Evolutionary conservation across 2,113 vertebrate genomes (phyloP).

Genomic region (Limnothrissa miodon): DNA sequence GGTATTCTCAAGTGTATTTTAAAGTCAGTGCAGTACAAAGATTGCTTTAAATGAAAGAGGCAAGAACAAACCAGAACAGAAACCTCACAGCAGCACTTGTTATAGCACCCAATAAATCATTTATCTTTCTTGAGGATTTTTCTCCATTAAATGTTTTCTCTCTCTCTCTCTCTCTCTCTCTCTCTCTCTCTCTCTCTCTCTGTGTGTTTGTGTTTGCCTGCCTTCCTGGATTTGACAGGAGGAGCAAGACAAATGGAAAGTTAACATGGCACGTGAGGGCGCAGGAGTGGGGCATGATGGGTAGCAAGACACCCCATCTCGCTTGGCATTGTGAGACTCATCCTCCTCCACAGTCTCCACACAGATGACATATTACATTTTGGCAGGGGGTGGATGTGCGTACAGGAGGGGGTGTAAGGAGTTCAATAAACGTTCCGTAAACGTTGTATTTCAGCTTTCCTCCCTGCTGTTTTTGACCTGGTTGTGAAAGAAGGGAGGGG

Average conservation of each 20-base stretch:
- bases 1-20: background rate
- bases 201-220: background rate
- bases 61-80: background rate
- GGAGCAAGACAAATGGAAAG: slow-evolving; percentile 63
- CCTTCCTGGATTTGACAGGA: slow-evolving; percentile 35
- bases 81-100: background rate
- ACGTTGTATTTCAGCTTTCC: slow-evolving; percentile 55
- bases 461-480: slow-evolving; percentile 51
- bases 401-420: slow-evolving; percentile 31
- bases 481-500: background rate
- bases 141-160: slow-evolving; percentile 24
- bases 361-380: slow-evolving; percentile 59
- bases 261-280: slow-evolving; percentile 60
- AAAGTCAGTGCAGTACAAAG: background rate
- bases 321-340: slow-evolving; percentile 60
- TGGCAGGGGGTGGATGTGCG: slow-evolving; percentile 43
- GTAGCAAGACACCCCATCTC: slow-evolving; percentile 46
- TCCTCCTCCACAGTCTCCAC: slow-evolving; percentile 37
- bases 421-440: slow-evolving; percentile 41
- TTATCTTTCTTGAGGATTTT: background rate
- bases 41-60: background rate
- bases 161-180: too few relatives aligned
- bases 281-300: slow-evolving; percentile 53
- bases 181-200: background rate
- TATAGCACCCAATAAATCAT: slow-evolving; percentile 1